Evolutionary conservation across 2,888 invertebrate genomes (phyloP), one percentile per base, ranked within the genome.

Genomic region (Epirrita christyi): DNA sequence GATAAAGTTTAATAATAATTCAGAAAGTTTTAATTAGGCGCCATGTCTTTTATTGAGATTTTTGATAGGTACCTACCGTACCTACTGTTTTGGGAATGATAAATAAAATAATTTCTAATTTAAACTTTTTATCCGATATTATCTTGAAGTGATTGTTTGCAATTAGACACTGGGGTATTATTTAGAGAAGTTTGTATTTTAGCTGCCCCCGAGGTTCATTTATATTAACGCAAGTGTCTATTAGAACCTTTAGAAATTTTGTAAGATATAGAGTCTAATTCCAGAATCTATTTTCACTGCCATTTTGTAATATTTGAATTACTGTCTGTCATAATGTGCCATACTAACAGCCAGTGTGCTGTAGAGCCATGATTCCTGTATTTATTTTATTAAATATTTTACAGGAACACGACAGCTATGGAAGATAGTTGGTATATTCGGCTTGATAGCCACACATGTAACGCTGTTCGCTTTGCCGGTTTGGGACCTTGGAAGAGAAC

Each of bases 401-500:
- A 0, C 73, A 89, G 89, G 49, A 14, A 47, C 79, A 38, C 70
- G 75, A 9, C 71, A 70, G 56, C 45, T 79, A 46, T 84, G 84
- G 78, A 67, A 68, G 4, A 29, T 63, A 6, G 21, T 83, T 6
- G 86, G 86, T 0, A 37, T 82, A 10, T 44, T 63, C 0, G 85
- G 82, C 0, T 54, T 88, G 8, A 56, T 75, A 1, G 58, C 63
- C 0, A 59, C 84, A 15, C 81, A 83, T 56, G 47, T 70, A 2
- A 45, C 67, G 0, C 58, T 91, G 6, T 67, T 85, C 0, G 74
- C 73, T 0, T 74, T 88, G 4, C 88, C 90, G 0, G 68, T 81
- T 3, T 81, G 79, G 73, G 84, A 86, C 59, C 72, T 91, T 38
- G 71, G 75, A 21, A 73, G 72, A 15, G 75, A 81, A 32, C 84